These are phyloP conservation scores for Wasmannia auropunctata DNA, from an alignment of 1,140 invertebrate species.

Conservation along the genomic window DNA sequence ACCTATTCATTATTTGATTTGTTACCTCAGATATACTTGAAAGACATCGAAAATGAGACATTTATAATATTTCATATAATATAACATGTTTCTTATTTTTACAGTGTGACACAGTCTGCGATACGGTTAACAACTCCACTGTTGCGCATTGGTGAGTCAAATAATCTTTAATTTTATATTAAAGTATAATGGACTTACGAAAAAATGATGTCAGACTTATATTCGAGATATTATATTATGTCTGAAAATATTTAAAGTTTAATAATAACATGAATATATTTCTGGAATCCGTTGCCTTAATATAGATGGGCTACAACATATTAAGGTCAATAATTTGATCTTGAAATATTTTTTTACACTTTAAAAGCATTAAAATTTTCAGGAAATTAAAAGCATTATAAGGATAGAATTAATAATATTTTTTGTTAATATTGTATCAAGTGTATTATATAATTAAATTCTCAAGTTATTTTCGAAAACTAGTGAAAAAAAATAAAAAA, in stretches of 20 bases:
- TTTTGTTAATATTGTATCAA: neutral
- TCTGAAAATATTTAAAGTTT: neutral
- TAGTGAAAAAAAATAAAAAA: neutral
- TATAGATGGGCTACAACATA: neutral
- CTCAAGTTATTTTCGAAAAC: neutral
- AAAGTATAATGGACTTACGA: neutral
- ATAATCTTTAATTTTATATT: neutral
- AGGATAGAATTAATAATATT: neutral
- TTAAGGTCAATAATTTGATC: neutral
- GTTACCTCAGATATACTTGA: neutral
- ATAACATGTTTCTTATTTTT: neutral
- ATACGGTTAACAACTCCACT: neutral
- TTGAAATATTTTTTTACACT: neutral
- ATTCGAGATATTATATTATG: neutral
- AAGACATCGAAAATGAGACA: neutral
- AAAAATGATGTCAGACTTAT: neutral
- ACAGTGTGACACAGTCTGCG: neutral
- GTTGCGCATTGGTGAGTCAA: neutral
- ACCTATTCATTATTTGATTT: neutral
- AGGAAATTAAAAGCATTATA: neutral
- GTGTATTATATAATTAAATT: neutral
- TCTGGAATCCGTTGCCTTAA: neutral
- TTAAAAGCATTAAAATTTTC: neutral
- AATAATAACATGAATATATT: neutral
- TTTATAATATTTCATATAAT: neutral